Base-by-base conservation (phyloP, 2,888 invertebrate species). In the Halictus ligatus region DNA sequence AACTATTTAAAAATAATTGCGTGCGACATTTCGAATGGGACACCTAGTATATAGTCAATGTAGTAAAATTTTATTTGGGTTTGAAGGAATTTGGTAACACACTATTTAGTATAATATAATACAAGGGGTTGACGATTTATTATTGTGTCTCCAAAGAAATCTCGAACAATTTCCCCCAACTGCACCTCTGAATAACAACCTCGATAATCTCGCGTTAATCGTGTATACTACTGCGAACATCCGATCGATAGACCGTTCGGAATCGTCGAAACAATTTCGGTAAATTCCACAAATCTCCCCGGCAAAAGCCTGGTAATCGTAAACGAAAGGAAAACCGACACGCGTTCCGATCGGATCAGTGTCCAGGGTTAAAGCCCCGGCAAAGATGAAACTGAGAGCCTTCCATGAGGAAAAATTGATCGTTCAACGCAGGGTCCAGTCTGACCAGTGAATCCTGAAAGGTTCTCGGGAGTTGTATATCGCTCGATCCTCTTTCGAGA, bases 291-390 rank as follows among this genome's bases (percentile, higher is more conserved):
- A 54, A 54, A 54, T 54, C 54, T 54, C 21, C 54, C 21, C 2
- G 43, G 8, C 43, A 43, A 43, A 43, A 43, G 43, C 43, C 74
- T 58, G n/a, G 29, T 5, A 43, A 43, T 46, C 8, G 35, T n/a
- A 69, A 80, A 58, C 5, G 80, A 29, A 64, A 13, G 60, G n/a
- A 64, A 25, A 64, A 25, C 29, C 60, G 25, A 29, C 60, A 29
- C 60, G 3, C 8, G 21, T 21, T 21, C 54, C 54, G 54, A n/a
- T 54, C 54, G 54, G 54, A 54, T 54, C 50, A 50, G 60, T 25
- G n/a, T 60, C 60, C 29, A 29, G 25, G 60, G 60, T 64, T 64
- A 21, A 75, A 12, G 6, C 40, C n/a, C 46, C 25, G 46, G 71
- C 21, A 18, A 46, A 60, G 4, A 58, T 64, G 60, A 64, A 64